A percentile compares a stretch with the other conserved stretches of the same genome.
These are phyloP conservation scores for Athene cunicularia DNA, from an alignment of 2,113 vertebrate species.

Conservation along the genomic window DNA sequence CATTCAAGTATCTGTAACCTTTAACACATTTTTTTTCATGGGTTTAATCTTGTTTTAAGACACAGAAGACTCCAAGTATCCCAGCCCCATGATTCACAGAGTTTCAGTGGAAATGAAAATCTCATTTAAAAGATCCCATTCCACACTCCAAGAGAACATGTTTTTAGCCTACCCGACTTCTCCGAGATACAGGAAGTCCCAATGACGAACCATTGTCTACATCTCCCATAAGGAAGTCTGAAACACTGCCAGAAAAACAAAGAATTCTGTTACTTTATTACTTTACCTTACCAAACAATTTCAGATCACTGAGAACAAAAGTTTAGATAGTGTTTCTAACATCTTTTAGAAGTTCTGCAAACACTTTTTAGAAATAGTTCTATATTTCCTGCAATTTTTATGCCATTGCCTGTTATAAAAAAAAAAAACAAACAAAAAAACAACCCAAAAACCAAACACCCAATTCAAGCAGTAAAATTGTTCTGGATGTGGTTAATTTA, in stretches of 20 bases:
- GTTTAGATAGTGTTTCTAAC: background rate
- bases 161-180: conserved; percentile 85
- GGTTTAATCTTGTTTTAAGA: background rate
- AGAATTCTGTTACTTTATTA: conserved; percentile 16
- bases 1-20: background rate
- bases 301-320: background rate
- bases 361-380: background rate
- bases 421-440: background rate
- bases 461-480: background rate
- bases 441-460: background rate
- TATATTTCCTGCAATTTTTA: background rate
- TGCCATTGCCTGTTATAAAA: too few relatives aligned
- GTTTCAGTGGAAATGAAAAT: background rate
- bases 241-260: conserved; percentile 83
- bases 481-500: background rate
- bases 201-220: conserved; percentile 92
- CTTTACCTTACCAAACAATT: background rate
- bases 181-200: conserved; percentile 88
- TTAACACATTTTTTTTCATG: background rate
- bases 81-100: background rate
- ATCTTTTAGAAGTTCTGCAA: background rate
- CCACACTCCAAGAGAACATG: background rate
- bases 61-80: background rate
- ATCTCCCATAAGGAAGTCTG: conserved; percentile 99
- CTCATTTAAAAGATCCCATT: background rate